Base-by-base conservation (phyloP, 2,888 invertebrate species). In the Rhodophaea formosa region DNA sequence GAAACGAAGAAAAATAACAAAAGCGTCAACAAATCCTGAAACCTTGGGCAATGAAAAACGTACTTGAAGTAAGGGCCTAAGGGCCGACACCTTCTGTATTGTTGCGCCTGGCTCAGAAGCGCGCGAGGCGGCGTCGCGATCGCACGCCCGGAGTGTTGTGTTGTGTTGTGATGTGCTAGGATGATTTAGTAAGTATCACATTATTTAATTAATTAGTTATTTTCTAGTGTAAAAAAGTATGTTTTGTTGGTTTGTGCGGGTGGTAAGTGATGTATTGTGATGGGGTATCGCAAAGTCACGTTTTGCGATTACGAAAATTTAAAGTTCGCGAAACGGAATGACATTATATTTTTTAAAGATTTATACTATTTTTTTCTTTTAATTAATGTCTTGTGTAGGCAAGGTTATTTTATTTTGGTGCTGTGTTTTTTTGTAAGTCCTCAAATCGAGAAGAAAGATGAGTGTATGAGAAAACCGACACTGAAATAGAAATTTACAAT, bases 71-170 rank as follows among this genome's bases (percentile, higher is more conserved):
- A 23, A 23, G 23, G n/a, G n/a, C n/a, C 53, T 57, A 52, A 57
- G 43, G 23, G 16, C 54, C 46, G 53, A 49, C 49, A 55, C 49
- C 53, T n/a, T 55, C 56, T 58, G 54, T 62, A 61, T 60, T 57
- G 16, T 12, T 30, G 29, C 23, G 10, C 61, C 59, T 60, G 63
- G 59, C 46, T 62, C 74, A 77, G 75, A 77, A 63, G 63, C 72
- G 68, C 74, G 72, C 70, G 65, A 66, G 70, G 63, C 63, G 56
- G 70, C 72, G 73, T 65, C 70, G 62, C 29, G 69, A 45, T 30
- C 68, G 66, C 71, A 66, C 77, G 76, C 61, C 17, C n/a, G 29
- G n/a, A 0, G 29, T 47, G 8, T 12, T 46, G 35, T 43, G 30
- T 57, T 53, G 49, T 44, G 53, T 49, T 32, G 53, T 58, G 60